Conservation (phyloP, 2,888 invertebrate species). For the Oscheius sp. region DNA sequence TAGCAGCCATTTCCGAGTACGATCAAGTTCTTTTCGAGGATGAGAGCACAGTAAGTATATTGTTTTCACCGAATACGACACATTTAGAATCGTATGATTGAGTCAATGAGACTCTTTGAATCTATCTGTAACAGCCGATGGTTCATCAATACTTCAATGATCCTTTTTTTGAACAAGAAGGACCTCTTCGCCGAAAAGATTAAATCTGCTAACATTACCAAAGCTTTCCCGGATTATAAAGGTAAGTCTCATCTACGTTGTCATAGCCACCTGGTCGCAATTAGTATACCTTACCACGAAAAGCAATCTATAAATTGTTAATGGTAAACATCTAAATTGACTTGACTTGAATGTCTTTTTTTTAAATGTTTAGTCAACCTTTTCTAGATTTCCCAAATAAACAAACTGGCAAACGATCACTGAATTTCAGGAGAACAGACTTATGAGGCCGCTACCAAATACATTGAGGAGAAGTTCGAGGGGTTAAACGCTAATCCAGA, state of each 20-base stretch:
- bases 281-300: no score
- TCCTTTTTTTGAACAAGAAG: constrained; percentile 69
- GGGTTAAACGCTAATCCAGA: constrained; percentile 99
- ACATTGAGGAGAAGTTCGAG: constrained; percentile 99
- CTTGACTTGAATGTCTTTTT: no score
- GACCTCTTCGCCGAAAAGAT: constrained; percentile 69
- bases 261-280: not conserved
- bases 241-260: constrained; percentile 47
- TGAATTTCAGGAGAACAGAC: constrained; percentile 82
- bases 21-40: constrained; percentile 70
- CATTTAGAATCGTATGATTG: constrained; percentile 69
- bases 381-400: not conserved
- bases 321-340: no score
- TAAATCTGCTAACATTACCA: constrained; percentile 56
- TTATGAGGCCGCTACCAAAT: constrained; percentile 97
- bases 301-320: no score
- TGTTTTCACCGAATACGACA: not conserved
- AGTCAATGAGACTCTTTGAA: constrained; percentile 69
- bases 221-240: constrained; percentile 69
- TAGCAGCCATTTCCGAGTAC: constrained; percentile 62
- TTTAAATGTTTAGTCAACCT: no score
- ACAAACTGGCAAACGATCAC: not conserved
- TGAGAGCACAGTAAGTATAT: constrained; percentile 63
- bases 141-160: constrained; percentile 70
- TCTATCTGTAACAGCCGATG: constrained; percentile 69